phyloP scores from a whole-genome alignment of 1,140 invertebrate genomes.

The Manduca sexta region DNA sequence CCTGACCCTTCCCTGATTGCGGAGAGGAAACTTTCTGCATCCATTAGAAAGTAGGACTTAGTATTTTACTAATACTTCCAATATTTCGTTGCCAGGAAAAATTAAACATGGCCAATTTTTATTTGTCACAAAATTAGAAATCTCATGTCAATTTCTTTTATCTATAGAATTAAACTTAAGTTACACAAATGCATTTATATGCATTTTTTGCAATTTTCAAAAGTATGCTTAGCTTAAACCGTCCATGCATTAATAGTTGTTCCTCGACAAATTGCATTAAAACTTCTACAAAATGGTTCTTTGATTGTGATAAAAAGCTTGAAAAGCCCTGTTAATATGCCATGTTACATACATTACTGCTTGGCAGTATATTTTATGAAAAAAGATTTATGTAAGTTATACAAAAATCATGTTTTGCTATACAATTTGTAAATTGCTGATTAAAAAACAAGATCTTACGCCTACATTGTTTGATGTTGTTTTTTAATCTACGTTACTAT shows the following conservation, averaged over 20 bases:
- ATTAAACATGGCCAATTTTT: not conserved
- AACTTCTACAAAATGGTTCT: not conserved
- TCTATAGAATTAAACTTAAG: conserved; percentile 26
- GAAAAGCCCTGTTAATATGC: not conserved
- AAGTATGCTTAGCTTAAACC: conserved; percentile 44
- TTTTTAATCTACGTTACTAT: no score
- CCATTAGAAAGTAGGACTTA: conserved; percentile 1
- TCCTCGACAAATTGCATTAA: conserved; percentile 6
- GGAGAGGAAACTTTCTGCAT: no score
- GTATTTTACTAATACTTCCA: conserved; percentile 5
- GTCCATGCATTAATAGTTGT: conserved; percentile 30
- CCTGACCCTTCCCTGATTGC: no score
- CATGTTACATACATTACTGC: conserved; percentile 14
- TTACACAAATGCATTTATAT: conserved; percentile 41
- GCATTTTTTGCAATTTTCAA: conserved; percentile 41
- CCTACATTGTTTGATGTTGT: no score
- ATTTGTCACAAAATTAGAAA: conserved; percentile 27
- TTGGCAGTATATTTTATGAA: conserved; percentile 29
- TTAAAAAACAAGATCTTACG: no score
- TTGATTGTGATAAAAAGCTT: not conserved
- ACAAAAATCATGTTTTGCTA: conserved; percentile 13
- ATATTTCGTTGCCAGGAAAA: conserved; percentile 3
- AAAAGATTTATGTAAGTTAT: conserved; percentile 14
- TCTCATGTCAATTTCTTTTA: conserved; percentile 24
- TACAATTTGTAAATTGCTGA: not conserved